phyloP scores from a whole-genome alignment of 92 coral and sea anemone species.

The Ricordea florida region DNA sequence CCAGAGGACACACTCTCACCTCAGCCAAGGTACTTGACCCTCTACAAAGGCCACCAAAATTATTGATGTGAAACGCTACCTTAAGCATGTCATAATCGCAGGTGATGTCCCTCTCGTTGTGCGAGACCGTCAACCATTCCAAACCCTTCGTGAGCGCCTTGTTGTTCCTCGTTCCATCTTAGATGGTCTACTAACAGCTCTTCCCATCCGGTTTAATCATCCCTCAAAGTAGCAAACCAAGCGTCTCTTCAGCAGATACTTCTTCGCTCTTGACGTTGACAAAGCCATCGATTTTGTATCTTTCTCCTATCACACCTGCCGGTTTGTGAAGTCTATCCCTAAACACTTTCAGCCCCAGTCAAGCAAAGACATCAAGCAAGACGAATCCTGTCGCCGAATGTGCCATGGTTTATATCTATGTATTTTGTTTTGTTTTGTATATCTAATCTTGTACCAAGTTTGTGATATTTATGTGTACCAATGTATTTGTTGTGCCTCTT shows the following conservation, averaged over 20 bases:
- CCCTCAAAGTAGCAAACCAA: slow-evolving; percentile 19
- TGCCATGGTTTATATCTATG: too few relatives aligned
- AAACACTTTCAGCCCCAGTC: slow-evolving; percentile 10
- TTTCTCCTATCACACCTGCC: slow-evolving; percentile 28
- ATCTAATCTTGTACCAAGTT: too few relatives aligned
- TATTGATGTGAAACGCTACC: slow-evolving; percentile 23
- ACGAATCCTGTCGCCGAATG: slow-evolving; percentile 5
- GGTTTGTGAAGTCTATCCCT: not conserved
- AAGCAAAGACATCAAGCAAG: slow-evolving; percentile 21
- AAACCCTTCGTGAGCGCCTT: not conserved
- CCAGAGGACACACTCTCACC: slow-evolving; percentile 33
- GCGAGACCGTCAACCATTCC: slow-evolving; percentile 1
- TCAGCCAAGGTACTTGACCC: slow-evolving; percentile 41
- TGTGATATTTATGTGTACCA: too few relatives aligned
- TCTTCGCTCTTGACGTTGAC: slow-evolving; percentile 32
- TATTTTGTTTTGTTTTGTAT: too few relatives aligned
- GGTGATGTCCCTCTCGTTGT: not conserved
- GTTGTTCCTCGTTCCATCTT: slow-evolving; percentile 19
- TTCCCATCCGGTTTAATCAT: slow-evolving; percentile 25
- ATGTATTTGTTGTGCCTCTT: too few relatives aligned
- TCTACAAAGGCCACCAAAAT: slow-evolving; percentile 43
- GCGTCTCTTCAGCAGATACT: too few relatives aligned
- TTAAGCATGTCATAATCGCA: slow-evolving; percentile 23
- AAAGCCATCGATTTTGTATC: slow-evolving; percentile 6
- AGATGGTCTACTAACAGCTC: slow-evolving; percentile 39